phyloP scores from a whole-genome alignment of 2,888 invertebrate species.

The Perizoma affinitatum region DNA sequence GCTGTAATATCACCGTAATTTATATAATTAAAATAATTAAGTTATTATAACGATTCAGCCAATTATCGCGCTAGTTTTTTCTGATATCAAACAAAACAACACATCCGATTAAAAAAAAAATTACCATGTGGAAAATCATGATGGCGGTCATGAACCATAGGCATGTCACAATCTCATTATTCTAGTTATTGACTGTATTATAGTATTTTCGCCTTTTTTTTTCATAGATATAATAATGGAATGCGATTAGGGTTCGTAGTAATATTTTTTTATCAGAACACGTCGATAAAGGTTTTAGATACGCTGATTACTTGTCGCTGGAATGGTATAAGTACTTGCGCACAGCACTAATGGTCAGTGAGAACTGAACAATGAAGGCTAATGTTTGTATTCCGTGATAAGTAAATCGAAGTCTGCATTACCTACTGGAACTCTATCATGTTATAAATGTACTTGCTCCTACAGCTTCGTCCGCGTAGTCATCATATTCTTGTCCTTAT shows the following conservation, averaged over 20 bases:
- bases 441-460: background rate
- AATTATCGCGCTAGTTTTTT: background rate
- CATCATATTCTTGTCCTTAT: too few species aligned
- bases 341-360: constrained; percentile 20
- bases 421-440: constrained; percentile 15
- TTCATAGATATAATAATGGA: background rate
- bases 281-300: constrained; percentile 37
- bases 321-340: constrained; percentile 15
- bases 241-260: constrained; percentile 19
- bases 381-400: constrained; percentile 27
- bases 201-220: too few species aligned
- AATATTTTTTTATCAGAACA: constrained; percentile 35
- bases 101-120: too few species aligned
- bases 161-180: too few species aligned
- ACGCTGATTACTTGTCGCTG: constrained; percentile 31
- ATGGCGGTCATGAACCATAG: too few species aligned
- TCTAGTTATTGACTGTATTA: too few species aligned
- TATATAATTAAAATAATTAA: constrained; percentile 14
- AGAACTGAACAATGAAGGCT: constrained; percentile 20
- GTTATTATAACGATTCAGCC: background rate
- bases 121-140: too few species aligned
- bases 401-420: constrained; percentile 20
- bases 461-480: too few species aligned
- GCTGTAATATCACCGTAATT: constrained; percentile 2
- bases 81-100: too few species aligned